These are phyloP conservation scores for Callitettix versicolor DNA, from an alignment of 1,140 invertebrate genomes.

Conservation along the genomic window DNA sequence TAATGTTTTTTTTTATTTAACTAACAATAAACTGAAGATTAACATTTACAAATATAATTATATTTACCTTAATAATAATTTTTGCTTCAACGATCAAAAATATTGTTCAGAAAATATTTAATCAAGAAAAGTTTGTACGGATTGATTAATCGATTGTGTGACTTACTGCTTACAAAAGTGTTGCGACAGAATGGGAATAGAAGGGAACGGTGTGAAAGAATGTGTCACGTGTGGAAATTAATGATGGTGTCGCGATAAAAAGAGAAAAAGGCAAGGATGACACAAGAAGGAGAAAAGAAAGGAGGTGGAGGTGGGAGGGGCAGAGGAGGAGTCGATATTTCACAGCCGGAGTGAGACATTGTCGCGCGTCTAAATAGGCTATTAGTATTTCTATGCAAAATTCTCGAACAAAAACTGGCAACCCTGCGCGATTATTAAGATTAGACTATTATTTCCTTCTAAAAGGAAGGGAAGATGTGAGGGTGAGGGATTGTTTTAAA, in stretches of 20 bases:
- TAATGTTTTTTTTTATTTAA: too few species aligned
- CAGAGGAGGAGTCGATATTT: slow-evolving; percentile 10
- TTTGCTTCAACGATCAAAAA: too few species aligned
- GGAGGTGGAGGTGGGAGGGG: slow-evolving; percentile 1
- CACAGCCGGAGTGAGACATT: slow-evolving; percentile 8
- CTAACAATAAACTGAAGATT: too few species aligned
- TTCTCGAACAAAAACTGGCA: slow-evolving; percentile 16
- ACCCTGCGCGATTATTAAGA: slow-evolving; percentile 15
- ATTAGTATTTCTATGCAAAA: slow-evolving; percentile 19
- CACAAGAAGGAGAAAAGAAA: background rate
- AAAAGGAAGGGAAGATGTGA: slow-evolving; percentile 8
- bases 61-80: too few species aligned
- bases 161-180: too few species aligned
- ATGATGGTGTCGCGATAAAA: slow-evolving; percentile 11
- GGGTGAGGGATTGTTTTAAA: slow-evolving; percentile 18
- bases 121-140: too few species aligned
- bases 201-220: background rate
- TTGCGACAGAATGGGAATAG: too few species aligned
- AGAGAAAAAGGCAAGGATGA: slow-evolving; percentile 8
- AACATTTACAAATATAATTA: too few species aligned
- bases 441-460: slow-evolving; percentile 18
- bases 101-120: too few species aligned
- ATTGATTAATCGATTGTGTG: too few species aligned
- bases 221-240: slow-evolving; percentile 10
- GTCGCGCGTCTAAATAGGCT: slow-evolving; percentile 16